These are phyloP conservation scores for Sturnus vulgaris DNA, from an alignment of 2,113 vertebrate genomes.

Conservation along the genomic window DNA sequence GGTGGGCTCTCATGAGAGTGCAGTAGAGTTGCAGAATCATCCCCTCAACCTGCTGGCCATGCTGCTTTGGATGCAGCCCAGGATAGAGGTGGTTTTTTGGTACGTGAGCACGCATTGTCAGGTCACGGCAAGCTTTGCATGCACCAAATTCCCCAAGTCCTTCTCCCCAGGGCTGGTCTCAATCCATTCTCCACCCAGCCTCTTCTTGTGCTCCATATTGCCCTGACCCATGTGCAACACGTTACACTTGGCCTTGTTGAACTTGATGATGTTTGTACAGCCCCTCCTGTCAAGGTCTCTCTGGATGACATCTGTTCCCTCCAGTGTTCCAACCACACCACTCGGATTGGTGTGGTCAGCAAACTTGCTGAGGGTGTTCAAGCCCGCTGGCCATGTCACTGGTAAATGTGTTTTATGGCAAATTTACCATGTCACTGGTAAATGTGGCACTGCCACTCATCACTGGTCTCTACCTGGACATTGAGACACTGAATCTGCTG, in stretches of 20 bases:
- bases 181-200: not conserved
- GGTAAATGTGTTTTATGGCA: not conserved
- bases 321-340: accelerated
- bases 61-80: not conserved
- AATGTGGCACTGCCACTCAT: not conserved
- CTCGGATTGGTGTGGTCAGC: not conserved
- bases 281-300: not conserved
- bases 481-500: not conserved
- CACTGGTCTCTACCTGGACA: not conserved
- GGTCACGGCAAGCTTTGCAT: accelerated
- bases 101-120: too few species aligned
- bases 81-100: not conserved
- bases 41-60: not conserved
- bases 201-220: not conserved
- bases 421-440: too few species aligned
- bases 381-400: not conserved
- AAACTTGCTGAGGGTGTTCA: not conserved
- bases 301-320: not conserved
- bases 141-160: not conserved
- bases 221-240: too few species aligned
- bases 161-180: not conserved
- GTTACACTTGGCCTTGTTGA: not conserved
- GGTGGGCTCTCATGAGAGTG: not conserved
- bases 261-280: not conserved
- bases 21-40: not conserved